Base-by-base conservation (phyloP, 1,140 invertebrate genomes). In the Hyles vespertilio region DNA sequence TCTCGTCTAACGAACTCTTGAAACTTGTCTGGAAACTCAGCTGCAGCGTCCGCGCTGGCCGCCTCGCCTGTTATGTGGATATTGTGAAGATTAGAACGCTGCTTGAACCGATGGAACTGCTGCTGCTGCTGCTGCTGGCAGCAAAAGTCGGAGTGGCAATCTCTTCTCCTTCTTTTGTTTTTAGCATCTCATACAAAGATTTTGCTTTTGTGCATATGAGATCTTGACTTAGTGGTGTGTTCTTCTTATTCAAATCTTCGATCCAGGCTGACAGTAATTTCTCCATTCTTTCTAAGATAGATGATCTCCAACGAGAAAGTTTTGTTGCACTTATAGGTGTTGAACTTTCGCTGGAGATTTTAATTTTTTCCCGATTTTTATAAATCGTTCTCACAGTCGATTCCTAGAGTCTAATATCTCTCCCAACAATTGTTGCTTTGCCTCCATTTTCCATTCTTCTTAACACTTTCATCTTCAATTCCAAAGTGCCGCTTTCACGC, bases 1-100 rank as follows among this genome's bases (percentile, higher is more conserved):
- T 71, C 72, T 70, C 83, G 67, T 59, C 77, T 59, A 59, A 89
- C 82, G 34, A 85, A 72, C 60, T 66, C 60, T 68, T 79, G 70
- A 51, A 90, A 70, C 58, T 80, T 67, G 58, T 68, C 53, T 60
- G 64, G 65, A 69, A 65, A 84, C 51, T 70, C 58, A 61, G 72
- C 67, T 43, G 77, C 76, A 63, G 76, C 65, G 76, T 89, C 76
- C 48, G 69, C 70, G 53, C 75, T 77, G 53, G 70, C 76, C 60
- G 71, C 65, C 68, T 88, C 78, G 44, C 53, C 57, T 59, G 57
- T 59, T 47, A 56, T 53, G 58, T 57, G 57, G 58, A 59, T 53
- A 59, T 59, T 59, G 44, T 64, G 62, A 59, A 64, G 57, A 64
- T 63, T 63, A 51, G 53, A 63, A 50, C 61, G 61, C 52, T 53